Conservation (phyloP, 2,113 vertebrate species). For the Ictalurus punctatus region DNA sequence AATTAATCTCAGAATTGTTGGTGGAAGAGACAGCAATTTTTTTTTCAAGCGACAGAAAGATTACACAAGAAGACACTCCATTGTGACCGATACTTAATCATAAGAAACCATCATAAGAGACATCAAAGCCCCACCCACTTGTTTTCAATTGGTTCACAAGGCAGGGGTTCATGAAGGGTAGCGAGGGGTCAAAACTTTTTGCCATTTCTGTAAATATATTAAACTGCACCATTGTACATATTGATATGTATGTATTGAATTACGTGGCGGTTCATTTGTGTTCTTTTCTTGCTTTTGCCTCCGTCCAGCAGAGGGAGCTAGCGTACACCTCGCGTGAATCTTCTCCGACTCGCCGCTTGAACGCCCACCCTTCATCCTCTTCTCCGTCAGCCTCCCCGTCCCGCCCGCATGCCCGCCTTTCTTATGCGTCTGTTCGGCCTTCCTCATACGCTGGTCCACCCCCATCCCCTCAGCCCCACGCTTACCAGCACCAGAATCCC, state of each 20-base stretch:
- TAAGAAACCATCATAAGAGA: background rate
- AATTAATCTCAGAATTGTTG: background rate
- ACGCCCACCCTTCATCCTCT: constrained; percentile 78
- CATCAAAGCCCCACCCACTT: too few species aligned
- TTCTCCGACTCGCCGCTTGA: constrained; percentile 87
- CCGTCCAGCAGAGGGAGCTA: constrained; percentile 85
- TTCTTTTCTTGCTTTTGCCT: background rate
- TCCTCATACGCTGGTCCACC: constrained; percentile 90
- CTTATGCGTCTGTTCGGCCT: constrained; percentile 82
- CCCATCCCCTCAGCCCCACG: constrained; percentile 66
- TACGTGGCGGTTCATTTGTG: background rate
- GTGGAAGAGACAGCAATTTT: background rate
- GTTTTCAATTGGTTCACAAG: background rate
- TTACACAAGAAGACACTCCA: background rate
- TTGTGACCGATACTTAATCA: background rate
- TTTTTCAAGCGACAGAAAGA: too few species aligned
- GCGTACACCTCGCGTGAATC: constrained; percentile 93
- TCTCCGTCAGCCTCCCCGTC: constrained; percentile 84
- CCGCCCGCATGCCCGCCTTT: constrained; percentile 88
- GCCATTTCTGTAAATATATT: background rate
- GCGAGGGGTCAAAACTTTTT: background rate
- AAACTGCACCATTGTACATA: background rate
- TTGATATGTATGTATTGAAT: background rate
- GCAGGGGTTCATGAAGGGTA: background rate
- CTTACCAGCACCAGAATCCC: constrained; percentile 71